These are phyloP conservation scores for Nasonovia ribisnigri DNA, from an alignment of 2,888 invertebrate species.

Conservation along the genomic window DNA sequence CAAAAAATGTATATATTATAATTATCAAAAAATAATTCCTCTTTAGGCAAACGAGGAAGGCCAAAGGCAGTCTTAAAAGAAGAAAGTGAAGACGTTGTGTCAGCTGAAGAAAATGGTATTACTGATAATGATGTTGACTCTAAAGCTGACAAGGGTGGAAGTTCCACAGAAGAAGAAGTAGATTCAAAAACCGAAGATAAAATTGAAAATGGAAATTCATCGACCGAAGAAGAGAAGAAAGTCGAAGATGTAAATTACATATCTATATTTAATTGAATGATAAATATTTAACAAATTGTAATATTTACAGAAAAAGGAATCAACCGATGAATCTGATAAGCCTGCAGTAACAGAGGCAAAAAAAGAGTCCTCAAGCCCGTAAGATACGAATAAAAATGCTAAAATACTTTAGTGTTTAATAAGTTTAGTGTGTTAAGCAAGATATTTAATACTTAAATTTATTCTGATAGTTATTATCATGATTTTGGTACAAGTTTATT, in stretches of 20 bases:
- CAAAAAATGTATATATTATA: neutral
- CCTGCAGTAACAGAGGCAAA: constrained; percentile 21
- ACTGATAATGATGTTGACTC: constrained; percentile 41
- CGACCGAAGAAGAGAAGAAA: constrained; percentile 55
- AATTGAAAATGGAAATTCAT: constrained; percentile 55
- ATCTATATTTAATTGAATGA: neutral
- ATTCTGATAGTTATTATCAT: constrained; percentile 45
- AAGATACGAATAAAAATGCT: constrained; percentile 59
- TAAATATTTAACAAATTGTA: neutral
- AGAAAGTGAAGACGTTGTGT: constrained; percentile 50
- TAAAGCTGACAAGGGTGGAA: constrained; percentile 51
- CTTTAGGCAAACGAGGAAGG: constrained; percentile 50
- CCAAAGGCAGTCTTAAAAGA: constrained; percentile 42
- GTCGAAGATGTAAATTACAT: constrained; percentile 33
- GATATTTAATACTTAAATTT: constrained; percentile 51
- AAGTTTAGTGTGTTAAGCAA: constrained; percentile 48
- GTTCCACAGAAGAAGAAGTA: constrained; percentile 59
- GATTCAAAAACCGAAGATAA: constrained; percentile 53
- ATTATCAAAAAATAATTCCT: neutral
- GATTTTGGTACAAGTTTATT: constrained; percentile 52
- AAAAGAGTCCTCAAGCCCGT: constrained; percentile 42
- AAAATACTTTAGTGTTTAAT: constrained; percentile 56
- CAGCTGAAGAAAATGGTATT: constrained; percentile 54
- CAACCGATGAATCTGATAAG: constrained; percentile 36
- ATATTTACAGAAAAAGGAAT: neutral